A percentile compares a stretch with the other conserved stretches of the same genome.
Conservation (phyloP, 1,140 invertebrate genomes). For the Papilio machaon region DNA sequence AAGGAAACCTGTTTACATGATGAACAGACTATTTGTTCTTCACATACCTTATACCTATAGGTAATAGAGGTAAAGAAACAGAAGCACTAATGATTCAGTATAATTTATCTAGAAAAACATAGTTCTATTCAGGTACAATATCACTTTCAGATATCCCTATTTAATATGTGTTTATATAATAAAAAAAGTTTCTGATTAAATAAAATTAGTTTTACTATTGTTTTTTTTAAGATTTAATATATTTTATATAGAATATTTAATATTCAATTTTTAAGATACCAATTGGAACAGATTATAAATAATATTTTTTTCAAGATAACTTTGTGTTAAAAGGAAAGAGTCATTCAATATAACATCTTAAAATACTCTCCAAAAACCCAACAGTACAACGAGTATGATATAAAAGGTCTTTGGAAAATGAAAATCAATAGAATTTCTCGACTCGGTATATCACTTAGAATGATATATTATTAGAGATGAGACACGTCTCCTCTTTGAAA, state of each 20-base stretch:
- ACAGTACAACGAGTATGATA: background rate
- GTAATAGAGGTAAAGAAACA: background rate
- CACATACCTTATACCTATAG: background rate
- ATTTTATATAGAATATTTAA: too few relatives aligned
- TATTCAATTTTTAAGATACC: too few relatives aligned
- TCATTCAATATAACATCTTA: background rate
- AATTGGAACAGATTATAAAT: too few relatives aligned
- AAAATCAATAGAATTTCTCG: background rate
- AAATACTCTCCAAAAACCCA: background rate
- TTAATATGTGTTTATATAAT: too few relatives aligned
- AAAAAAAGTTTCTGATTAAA: too few relatives aligned
- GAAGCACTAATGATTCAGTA: background rate
- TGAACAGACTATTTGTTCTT: background rate
- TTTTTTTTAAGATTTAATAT: too few relatives aligned
- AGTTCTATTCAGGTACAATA: too few relatives aligned
- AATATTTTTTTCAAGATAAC: too few relatives aligned
- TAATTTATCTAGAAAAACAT: background rate
- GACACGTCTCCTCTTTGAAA: background rate
- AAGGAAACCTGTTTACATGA: constrained; percentile 10
- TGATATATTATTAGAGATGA: background rate
- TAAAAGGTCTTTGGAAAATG: background rate
- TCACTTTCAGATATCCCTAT: too few relatives aligned
- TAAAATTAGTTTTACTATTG: too few relatives aligned
- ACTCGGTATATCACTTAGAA: constrained; percentile 1
- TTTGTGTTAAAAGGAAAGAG: too few relatives aligned